A percentile compares a stretch with the other conserved stretches of the same genome.
These are phyloP conservation scores for Ctenomys sociabilis DNA, from an alignment of 2,113 vertebrate species.

Conservation along the genomic window DNA sequence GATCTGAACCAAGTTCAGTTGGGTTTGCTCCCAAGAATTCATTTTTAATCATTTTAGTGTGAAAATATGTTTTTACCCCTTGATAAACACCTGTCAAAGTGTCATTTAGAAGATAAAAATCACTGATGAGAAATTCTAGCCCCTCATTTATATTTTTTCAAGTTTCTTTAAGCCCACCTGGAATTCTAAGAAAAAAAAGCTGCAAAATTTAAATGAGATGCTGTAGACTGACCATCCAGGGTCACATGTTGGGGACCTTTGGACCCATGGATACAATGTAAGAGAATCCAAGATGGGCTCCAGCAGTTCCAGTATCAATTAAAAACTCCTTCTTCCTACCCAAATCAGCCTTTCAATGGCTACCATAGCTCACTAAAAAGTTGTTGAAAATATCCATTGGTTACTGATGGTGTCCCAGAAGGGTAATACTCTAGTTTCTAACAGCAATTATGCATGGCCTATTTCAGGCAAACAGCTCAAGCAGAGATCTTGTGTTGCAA, in stretches of 20 bases:
- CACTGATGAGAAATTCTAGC: neutral
- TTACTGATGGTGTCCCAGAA: neutral
- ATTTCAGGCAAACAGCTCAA: neutral
- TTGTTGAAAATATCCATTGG: neutral
- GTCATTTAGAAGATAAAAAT: neutral
- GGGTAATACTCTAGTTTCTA: neutral
- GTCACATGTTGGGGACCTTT: no score
- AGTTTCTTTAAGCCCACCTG: neutral
- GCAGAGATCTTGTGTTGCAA: neutral
- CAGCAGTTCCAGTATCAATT: no score
- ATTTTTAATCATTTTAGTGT: neutral
- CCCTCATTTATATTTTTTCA: neutral
- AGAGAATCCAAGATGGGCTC: neutral
- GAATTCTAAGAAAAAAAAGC: neutral
- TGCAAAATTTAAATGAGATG: neutral
- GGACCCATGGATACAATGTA: no score
- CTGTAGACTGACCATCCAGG: neutral
- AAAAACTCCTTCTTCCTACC: neutral
- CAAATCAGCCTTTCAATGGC: neutral
- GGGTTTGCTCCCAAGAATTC: neutral
- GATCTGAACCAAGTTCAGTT: neutral
- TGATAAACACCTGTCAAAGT: neutral
- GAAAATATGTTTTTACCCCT: neutral
- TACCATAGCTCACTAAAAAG: neutral
- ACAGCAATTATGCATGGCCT: no score